phyloP scores from a whole-genome alignment of 2,888 invertebrate genomes.

The Pyrrhosoma nymphula region DNA sequence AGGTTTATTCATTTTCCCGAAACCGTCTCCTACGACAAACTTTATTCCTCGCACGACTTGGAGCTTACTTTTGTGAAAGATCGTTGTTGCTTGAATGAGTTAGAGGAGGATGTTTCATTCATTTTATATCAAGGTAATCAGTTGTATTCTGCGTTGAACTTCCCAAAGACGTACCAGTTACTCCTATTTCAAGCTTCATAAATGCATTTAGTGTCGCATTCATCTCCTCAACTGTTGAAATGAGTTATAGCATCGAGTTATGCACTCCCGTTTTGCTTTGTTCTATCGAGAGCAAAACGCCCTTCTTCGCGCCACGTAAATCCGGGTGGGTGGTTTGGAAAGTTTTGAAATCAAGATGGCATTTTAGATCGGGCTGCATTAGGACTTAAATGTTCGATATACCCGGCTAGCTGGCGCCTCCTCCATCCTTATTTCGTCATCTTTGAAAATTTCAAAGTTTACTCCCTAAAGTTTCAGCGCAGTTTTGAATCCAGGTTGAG shows the following conservation, averaged over 20 bases:
- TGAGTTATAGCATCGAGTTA: neutral
- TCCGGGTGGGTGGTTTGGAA: neutral
- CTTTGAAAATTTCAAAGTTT: neutral
- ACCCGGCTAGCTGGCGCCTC: neutral
- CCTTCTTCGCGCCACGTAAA: neutral
- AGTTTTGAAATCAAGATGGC: neutral
- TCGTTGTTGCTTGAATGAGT: neutral
- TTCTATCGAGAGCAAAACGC: neutral
- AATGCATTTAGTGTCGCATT: neutral
- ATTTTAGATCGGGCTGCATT: neutral
- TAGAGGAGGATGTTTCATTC: neutral
- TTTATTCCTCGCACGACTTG: neutral
- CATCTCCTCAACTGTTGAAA: neutral
- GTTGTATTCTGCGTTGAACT: neutral
- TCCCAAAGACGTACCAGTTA: neutral
- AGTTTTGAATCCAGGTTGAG: neutral
- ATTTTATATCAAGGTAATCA: neutral
- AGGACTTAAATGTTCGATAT: neutral
- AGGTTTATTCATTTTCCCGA: no score
- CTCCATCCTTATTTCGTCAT: neutral
- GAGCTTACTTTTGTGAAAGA: neutral
- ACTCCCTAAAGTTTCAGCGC: neutral
- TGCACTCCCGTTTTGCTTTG: neutral
- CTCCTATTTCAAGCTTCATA: neutral
- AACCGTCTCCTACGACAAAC: no score